Conservation (phyloP, 1,140 invertebrate genomes). For the Araneus ventricosus region DNA sequence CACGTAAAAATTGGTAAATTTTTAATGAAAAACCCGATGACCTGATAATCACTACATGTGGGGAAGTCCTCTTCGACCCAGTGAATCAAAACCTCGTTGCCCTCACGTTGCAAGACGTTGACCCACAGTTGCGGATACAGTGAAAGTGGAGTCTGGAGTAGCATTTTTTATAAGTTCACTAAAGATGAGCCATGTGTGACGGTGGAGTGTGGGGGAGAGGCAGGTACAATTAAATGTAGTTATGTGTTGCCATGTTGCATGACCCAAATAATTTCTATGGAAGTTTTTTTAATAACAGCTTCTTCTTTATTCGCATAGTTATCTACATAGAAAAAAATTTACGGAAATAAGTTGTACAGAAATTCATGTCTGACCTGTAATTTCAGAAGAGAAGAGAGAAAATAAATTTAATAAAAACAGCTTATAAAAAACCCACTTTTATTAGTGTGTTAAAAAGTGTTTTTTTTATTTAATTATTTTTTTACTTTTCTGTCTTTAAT, state of each 20-base stretch:
- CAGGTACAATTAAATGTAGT: neutral
- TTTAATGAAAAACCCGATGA: constrained; percentile 8
- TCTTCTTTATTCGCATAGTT: too few relatives aligned
- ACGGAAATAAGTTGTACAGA: too few relatives aligned
- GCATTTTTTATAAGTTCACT: constrained; percentile 47
- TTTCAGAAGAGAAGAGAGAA: too few relatives aligned
- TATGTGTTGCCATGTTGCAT: neutral
- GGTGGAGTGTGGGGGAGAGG: neutral
- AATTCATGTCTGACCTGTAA: too few relatives aligned
- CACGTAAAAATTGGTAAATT: neutral
- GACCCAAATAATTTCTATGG: neutral
- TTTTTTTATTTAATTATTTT: too few relatives aligned
- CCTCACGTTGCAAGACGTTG: constrained; percentile 66
- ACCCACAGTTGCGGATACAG: constrained; percentile 47
- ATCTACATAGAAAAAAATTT: too few relatives aligned
- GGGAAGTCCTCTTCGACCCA: neutral
- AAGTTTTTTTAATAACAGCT: neutral
- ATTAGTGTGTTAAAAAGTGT: too few relatives aligned
- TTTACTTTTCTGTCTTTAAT: too few relatives aligned
- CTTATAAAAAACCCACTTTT: too few relatives aligned
- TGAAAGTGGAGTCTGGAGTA: neutral
- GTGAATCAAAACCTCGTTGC: constrained; percentile 2
- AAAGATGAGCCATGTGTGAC: constrained; percentile 67
- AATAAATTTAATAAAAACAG: too few relatives aligned
- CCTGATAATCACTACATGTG: neutral